Evolutionary conservation across 2,888 invertebrate species (phyloP).

Genomic region (Folsomia candida): DNA sequence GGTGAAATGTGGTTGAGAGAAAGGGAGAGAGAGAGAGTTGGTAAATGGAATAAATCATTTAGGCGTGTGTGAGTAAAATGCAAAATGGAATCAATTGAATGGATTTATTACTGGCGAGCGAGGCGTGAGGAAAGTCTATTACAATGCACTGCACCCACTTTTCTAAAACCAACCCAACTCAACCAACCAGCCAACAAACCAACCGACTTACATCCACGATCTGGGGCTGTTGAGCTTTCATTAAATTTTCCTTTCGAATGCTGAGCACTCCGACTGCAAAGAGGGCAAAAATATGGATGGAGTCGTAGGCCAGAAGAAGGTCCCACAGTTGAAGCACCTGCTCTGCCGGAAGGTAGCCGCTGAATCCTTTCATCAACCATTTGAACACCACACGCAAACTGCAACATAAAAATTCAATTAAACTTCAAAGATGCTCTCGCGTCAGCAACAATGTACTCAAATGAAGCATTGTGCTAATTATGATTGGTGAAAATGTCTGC

Average conservation of each 20-base stretch:
- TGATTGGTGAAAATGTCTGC: too few species aligned
- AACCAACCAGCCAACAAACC: too few species aligned
- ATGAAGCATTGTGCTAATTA: too few species aligned
- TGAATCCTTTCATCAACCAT: slow-evolving; percentile 94
- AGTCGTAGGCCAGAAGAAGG: slow-evolving; percentile 84
- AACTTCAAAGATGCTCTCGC: neutral
- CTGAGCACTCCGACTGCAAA: slow-evolving; percentile 79
- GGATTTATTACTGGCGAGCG: neutral
- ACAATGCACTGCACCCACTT: too few species aligned
- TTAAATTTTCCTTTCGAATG: slow-evolving; percentile 79
- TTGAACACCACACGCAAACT: slow-evolving; percentile 89
- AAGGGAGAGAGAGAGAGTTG: neutral
- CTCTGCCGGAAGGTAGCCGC: slow-evolving; percentile 88
- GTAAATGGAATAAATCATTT: neutral
- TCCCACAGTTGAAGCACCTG: slow-evolving; percentile 92
- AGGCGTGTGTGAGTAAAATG: neutral
- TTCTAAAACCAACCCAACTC: too few species aligned
- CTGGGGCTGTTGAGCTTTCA: slow-evolving; percentile 63
- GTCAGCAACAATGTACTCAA: too few species aligned
- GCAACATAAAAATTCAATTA: too few species aligned
- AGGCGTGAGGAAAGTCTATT: too few species aligned
- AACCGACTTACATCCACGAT: slow-evolving; percentile 69
- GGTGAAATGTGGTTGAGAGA: too few species aligned
- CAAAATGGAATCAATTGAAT: neutral
- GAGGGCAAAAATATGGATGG: slow-evolving; percentile 82